These are phyloP conservation scores for Picus viridis DNA, from an alignment of 2,797 vertebrate genomes.

Conservation along the genomic window DNA sequence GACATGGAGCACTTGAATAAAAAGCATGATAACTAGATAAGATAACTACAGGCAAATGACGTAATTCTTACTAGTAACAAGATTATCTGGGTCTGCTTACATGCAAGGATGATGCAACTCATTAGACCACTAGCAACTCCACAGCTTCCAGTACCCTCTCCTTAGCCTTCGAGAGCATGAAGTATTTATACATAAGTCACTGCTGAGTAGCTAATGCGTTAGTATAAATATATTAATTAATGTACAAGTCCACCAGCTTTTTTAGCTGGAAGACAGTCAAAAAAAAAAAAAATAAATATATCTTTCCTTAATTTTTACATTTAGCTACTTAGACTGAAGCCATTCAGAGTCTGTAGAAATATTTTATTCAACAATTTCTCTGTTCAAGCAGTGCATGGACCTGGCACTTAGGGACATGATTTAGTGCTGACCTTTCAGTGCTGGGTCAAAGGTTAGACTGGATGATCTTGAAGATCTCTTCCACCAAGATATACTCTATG, in stretches of 20 bases:
- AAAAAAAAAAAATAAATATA: background rate
- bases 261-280: background rate
- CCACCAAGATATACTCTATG: no score
- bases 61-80: background rate
- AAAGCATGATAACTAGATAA: no score
- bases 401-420: no score
- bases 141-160: background rate
- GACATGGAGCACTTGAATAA: background rate
- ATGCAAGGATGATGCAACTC: background rate
- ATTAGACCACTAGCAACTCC: background rate
- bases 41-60: background rate
- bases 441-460: no score
- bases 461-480: no score
- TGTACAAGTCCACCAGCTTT: background rate
- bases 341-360: background rate
- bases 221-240: background rate
- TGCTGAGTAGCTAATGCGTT: background rate
- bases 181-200: rapidly evolving
- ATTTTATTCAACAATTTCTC: background rate
- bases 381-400: background rate
- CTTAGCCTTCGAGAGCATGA: background rate
- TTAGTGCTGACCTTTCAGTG: no score
- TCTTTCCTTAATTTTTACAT: background rate
- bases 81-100: background rate
- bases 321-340: background rate